Evolutionary conservation across 2,113 vertebrate genomes (phyloP).

Genomic region (Peromyscus polionotus): DNA sequence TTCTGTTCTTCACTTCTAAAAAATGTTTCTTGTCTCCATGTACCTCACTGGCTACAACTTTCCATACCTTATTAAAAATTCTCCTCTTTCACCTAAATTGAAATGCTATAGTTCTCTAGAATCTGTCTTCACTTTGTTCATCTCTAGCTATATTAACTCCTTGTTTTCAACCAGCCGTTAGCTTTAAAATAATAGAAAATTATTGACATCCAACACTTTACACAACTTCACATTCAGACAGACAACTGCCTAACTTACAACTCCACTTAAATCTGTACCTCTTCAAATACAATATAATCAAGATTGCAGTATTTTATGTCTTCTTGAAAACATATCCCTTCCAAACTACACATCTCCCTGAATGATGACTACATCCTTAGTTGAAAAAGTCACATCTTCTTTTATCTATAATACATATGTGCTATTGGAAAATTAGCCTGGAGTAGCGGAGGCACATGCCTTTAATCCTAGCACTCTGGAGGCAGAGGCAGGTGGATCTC

Average conservation of each 20-base stretch:
- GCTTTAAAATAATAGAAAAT: neutral
- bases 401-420: neutral
- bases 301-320: neutral
- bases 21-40: too few species aligned
- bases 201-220: neutral
- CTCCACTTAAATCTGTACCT: neutral
- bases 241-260: neutral
- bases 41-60: too few species aligned
- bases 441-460: neutral
- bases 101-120: neutral
- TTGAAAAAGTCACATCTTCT: neutral
- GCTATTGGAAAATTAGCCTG: neutral
- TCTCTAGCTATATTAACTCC: neutral
- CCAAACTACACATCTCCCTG: neutral
- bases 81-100: neutral
- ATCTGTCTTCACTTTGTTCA: neutral
- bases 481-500: neutral
- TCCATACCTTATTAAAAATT: neutral
- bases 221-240: neutral
- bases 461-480: neutral
- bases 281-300: neutral
- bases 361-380: neutral
- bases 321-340: neutral
- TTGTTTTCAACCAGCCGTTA: neutral
- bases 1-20: neutral